phyloP scores from a whole-genome alignment of 2,797 vertebrate species.

The Sebastes iracundus region DNA sequence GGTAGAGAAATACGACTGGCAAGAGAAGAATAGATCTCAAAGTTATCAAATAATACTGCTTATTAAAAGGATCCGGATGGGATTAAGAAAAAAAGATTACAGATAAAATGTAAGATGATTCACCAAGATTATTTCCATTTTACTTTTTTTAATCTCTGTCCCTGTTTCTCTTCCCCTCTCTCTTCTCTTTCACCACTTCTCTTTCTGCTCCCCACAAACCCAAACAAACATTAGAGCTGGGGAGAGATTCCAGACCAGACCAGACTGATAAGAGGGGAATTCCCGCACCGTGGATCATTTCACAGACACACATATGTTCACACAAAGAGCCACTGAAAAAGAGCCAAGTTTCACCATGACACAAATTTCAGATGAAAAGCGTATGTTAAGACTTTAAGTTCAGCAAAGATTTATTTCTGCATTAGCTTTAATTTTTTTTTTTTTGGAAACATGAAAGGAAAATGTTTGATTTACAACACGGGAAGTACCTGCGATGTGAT shows the following conservation, averaged over 20 bases:
- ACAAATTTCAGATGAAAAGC: conserved; percentile 49
- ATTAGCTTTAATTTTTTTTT: conserved; percentile 31
- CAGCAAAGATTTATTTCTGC: conserved; percentile 44
- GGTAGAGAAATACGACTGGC: background rate
- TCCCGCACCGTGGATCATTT: conserved; percentile 63
- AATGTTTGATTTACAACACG: conserved; percentile 50
- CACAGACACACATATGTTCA: background rate
- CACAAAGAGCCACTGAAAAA: background rate
- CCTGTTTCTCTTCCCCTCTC: conserved; percentile 44
- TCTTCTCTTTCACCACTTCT: conserved; percentile 38
- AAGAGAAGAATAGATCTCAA: background rate
- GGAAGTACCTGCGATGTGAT: conserved; percentile 60
- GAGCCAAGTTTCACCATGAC: conserved; percentile 24
- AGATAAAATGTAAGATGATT: background rate
- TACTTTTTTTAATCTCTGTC: background rate
- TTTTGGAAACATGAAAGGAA: conserved; percentile 16
- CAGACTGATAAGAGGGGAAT: conserved; percentile 69
- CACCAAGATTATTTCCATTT: conserved; percentile 7
- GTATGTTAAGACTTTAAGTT: conserved; percentile 18
- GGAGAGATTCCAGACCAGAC: conserved; percentile 63
- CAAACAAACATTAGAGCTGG: conserved; percentile 64
- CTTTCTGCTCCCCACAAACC: conserved; percentile 52
- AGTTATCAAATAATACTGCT: background rate
- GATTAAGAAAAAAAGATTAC: background rate
- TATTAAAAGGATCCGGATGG: background rate